phyloP scores from a whole-genome alignment of 2,113 vertebrate species.

The Phylloscopus whistleri region DNA sequence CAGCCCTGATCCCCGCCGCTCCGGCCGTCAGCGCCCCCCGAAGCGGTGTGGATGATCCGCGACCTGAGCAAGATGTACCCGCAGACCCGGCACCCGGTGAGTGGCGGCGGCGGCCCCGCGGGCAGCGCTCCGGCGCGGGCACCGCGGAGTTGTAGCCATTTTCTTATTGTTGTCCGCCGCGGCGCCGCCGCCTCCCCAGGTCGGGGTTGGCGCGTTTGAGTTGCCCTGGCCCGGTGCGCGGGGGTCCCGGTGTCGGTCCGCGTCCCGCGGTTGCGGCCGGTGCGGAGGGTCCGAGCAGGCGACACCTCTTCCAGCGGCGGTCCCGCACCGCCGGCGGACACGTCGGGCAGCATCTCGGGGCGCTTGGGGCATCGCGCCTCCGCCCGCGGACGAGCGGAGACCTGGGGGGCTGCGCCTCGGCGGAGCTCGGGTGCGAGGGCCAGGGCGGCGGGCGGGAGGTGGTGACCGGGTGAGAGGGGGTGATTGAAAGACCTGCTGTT shows the following conservation, averaged over 20 bases:
- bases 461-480: not conserved
- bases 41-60: conserved; percentile 81
- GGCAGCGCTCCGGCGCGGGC: conserved; percentile 4
- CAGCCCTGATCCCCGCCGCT: conserved; percentile 37
- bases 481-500: conserved; percentile 66
- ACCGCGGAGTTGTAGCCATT: conserved; percentile 74
- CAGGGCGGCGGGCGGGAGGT: not conserved
- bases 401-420: not conserved
- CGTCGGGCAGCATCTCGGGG: not conserved
- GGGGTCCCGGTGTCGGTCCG: not conserved
- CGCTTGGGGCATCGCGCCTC: not conserved
- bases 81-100: conserved; percentile 83
- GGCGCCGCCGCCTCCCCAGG: conserved; percentile 28
- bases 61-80: conserved; percentile 86
- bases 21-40: conserved; percentile 33
- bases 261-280: not conserved
- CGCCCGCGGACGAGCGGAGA: not conserved
- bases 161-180: conserved; percentile 78
- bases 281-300: not conserved
- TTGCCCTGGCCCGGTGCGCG: not conserved
- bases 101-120: conserved; percentile 37
- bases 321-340: not conserved
- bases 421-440: not conserved
- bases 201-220: not conserved
- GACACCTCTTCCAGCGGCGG: not conserved